Percentiles rank a stretch among this genome's conserved stretches.
Conservation (phyloP, 2,888 invertebrate species). For the Nycteola revayana region DNA sequence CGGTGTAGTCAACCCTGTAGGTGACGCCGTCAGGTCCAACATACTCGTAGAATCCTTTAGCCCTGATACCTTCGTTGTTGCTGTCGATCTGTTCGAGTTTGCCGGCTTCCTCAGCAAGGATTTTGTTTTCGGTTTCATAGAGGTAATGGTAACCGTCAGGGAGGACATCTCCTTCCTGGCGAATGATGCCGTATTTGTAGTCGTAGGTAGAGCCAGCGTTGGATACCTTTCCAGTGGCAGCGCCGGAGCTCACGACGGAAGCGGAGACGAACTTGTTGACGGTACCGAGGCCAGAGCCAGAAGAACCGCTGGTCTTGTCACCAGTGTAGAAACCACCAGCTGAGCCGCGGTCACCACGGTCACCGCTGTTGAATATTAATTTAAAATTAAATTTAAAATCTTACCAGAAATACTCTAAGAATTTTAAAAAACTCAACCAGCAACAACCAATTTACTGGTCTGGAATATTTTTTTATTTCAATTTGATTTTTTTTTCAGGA, state of each 20-base stretch:
- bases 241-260: constrained; percentile 5
- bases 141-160: constrained; percentile 73
- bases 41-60: constrained; percentile 70
- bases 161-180: constrained; percentile 56
- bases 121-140: constrained; percentile 76
- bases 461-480: no score
- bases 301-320: constrained; percentile 7
- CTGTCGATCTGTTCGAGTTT: constrained; percentile 57
- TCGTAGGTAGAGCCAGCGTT: constrained; percentile 40
- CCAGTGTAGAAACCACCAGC: constrained; percentile 30
- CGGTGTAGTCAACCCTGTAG: constrained; percentile 74
- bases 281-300: constrained; percentile 11
- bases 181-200: constrained; percentile 69
- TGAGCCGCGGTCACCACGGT: constrained; percentile 44
- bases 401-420: no score
- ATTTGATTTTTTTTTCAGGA: no score
- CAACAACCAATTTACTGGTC: background rate
- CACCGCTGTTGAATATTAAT: constrained; percentile 22
- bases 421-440: no score
- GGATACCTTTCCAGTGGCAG: constrained; percentile 9
- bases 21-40: constrained; percentile 68
- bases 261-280: background rate
- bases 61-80: constrained; percentile 52
- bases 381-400: no score
- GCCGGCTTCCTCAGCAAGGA: constrained; percentile 70